Conservation (phyloP, 2,113 vertebrate genomes). For the Condylura cristata region DNA sequence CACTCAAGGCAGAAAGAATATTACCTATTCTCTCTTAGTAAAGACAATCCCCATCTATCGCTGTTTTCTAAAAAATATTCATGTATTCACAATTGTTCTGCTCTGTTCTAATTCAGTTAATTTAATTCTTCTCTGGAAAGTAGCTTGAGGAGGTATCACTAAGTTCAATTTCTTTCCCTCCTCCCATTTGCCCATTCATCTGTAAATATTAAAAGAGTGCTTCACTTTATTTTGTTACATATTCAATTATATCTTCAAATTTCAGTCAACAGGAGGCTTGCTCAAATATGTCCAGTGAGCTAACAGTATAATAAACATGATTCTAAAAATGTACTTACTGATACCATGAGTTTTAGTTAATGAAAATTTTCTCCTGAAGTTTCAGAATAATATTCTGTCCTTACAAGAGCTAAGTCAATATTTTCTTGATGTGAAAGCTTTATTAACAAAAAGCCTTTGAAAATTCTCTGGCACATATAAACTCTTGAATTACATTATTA, state of each 20-base stretch:
- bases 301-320: background rate
- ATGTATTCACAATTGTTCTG: background rate
- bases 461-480: background rate
- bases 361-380: background rate
- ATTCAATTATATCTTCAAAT: conserved; percentile 38
- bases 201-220: background rate
- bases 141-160: background rate
- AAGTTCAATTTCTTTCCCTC: background rate
- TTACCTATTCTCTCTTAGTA: background rate
- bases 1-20: background rate
- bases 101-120: background rate
- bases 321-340: background rate
- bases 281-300: background rate
- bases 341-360: conserved; percentile 1
- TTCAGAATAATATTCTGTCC: conserved; percentile 7
- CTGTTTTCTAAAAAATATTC: background rate
- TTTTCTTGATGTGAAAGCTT: background rate
- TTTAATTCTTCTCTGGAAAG: background rate
- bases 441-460: conserved; percentile 37
- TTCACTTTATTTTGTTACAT: background rate
- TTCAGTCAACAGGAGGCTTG: background rate
- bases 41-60: background rate
- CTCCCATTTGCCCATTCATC: background rate
- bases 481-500: conserved; percentile 32
- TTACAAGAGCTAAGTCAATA: background rate